These are phyloP conservation scores for Lepidostoma basale DNA, from an alignment of 1,140 invertebrate genomes.

Conservation along the genomic window DNA sequence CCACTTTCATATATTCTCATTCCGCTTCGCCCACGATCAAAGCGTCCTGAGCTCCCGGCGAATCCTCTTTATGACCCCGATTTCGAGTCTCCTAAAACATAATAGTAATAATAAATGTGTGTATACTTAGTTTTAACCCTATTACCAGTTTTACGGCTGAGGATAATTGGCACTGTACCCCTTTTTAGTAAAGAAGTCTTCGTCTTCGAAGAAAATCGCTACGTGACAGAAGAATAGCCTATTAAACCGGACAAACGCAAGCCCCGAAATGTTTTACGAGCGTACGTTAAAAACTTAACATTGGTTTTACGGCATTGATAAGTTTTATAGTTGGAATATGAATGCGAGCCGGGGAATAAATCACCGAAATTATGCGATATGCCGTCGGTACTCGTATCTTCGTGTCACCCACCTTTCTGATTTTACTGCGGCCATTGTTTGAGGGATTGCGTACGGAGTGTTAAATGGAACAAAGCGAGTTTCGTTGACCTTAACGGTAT, in stretches of 20 bases:
- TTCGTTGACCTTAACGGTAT: slow-evolving; percentile 11
- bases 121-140: no score
- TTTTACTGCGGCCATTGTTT: slow-evolving; percentile 16
- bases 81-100: no score
- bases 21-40: no score
- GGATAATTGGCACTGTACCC: not conserved
- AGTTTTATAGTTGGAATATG: slow-evolving; percentile 26
- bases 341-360: slow-evolving; percentile 14
- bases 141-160: no score
- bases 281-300: slow-evolving; percentile 25
- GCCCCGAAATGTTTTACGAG: slow-evolving; percentile 20
- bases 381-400: slow-evolving; percentile 12
- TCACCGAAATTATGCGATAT: slow-evolving; percentile 24
- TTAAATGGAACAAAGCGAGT: not conserved
- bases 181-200: no score
- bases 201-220: slow-evolving; percentile 9
- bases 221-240: slow-evolving; percentile 23
- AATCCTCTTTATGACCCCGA: no score
- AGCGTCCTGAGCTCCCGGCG: no score
- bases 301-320: slow-evolving; percentile 26
- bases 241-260: slow-evolving; percentile 17
- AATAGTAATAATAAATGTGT: no score
- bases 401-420: slow-evolving; percentile 1
- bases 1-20: no score
- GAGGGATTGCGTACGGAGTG: slow-evolving; percentile 10